Evolutionary conservation across 2,797 vertebrate genomes (phyloP), one percentile per base, ranked within the genome.

Genomic region (Rhinogobio ventralis): DNA sequence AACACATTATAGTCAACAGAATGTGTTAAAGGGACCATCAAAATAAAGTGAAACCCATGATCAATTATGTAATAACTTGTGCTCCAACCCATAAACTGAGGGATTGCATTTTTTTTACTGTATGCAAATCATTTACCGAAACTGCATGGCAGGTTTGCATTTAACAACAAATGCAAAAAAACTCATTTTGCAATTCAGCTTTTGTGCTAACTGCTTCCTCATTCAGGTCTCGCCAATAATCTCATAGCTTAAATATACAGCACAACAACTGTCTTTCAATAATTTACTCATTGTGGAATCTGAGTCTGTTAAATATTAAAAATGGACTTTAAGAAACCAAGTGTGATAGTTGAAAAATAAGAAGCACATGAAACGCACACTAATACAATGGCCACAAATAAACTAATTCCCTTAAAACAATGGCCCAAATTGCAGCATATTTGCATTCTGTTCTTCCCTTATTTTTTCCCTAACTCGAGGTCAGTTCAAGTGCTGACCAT

Each of bases 361-460:
- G 1, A 46, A 71, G 42, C 5, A 79, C 28, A 11, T 2, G 14
- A 69, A 69, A 42, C 9, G 14, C 2, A 4, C 2, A 2, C 11
- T 53, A 51, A 28, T 7, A 20, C 46, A 42, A 28, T 11, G 1
- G 3, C 5, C 1, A 39, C 17, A 25, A 68, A 80, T 39, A 4
- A 4, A 25, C 15, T 15, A 62, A 25, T 69, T 81, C 23, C 66
- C 33, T 13, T 55, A 81, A 81, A 69, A 5, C 46, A 20, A 39
- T 0, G 39, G 9, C 4, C 10, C 9, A 75, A 49, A 66, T 28
- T 3, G 14, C 19, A 25, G 28, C 19, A 66, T 53, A 83, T 75
- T 83, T 83, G 81, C 81, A 74, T 83, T 51, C 1, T 14, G 17
- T 67, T 64, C 80, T 64, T 82, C 79, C 67, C 39, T 60, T 72